Evolutionary conservation across 2,113 vertebrate genomes (phyloP), one percentile per base, ranked within the genome.

Genomic region (Pachyramphus minor): DNA sequence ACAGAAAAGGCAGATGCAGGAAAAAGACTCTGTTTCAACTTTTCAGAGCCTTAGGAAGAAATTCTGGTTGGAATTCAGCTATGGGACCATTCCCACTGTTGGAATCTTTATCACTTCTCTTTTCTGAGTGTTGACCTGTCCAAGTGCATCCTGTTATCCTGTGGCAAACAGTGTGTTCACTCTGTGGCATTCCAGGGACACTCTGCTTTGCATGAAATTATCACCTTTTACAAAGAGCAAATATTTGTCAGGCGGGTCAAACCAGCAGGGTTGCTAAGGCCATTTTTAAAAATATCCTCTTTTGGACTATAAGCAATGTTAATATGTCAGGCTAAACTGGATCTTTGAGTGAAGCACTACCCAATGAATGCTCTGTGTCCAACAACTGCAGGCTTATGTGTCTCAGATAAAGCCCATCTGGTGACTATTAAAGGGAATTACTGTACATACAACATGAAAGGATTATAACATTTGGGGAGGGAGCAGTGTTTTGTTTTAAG

Each of bases 351-450:
- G 66, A 78, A 86, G 73, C 6, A 4, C 30, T 92, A 59, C 62
- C 75, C 35, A 47, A 3, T 44, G 84, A 81, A 44, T 75, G 50
- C 50, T 83, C 74, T 68, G 19, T 95, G 84, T 83, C 60, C 11
- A 12, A 55, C 79, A 95, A 82, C 85, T 92, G 72, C 50, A 72
- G 72, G 42, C 77, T 92, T 95, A 60, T 30, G 44, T 11, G 3
- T 85, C 63, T 88, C 78, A 83, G 87, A 81, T 82, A 86, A 78
- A 93, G 66, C 85, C 95, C 95, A 90, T 95, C 81, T 97, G 95
- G 89, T 96, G 81, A 89, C 94, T 91, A 71, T 97, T 96, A 95
- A 86, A 84, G 52, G 73, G 91, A 92, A 91, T 95, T 96, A 83
- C 79, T 96, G 77, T 96, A 93, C 78, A 69, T 76, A 31, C 37